Evolutionary conservation across 2,888 invertebrate species (phyloP), one percentile per base, ranked within the genome.

Genomic region (Diadegma fenestrale): DNA sequence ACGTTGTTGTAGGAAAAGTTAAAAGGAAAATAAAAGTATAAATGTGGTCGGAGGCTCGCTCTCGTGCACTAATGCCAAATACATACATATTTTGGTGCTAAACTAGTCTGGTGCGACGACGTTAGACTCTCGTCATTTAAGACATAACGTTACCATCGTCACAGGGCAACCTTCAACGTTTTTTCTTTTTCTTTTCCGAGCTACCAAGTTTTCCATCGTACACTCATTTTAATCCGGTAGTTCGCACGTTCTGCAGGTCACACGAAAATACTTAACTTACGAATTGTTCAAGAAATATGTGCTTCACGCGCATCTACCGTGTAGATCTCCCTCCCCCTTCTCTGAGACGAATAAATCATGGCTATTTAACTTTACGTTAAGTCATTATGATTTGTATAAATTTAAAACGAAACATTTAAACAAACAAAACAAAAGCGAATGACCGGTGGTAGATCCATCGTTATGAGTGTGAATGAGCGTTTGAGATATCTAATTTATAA

Each of bases 381-480:
- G 84, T 82, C 86, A 76, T 66, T 79, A 82, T 73, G 84, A 80
- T 88, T 89, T 82, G 83, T 86, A 75, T 88, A 88, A 89, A 90
- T 88, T 89, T 26, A 80, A 87, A 86, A 79, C 82, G 48, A 69
- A 69, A 84, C 71, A 82, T 43, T 66, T 82, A 69, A 26, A 86
- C 89, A 48, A 61, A 71, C 41, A 48, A 41, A 72, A 75, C 10
- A 54, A 81, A 83, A 80, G 87, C 89, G 88, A 85, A 90, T 90
- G 89, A 91, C 87, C 89, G 90, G 88, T 92, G 92, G 90, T 92
- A 89, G 91, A 92, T 89, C 91, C 90, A 91, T 90, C 89, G 91
- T 89, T 88, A 89, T 84, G 87, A 91, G 93, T 92, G 91, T 93
- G 93, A 93, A 92, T 93, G 94, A 90, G 89, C 90, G 92, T 91